Percentiles rank a stretch among this genome's conserved stretches.
Evolutionary conservation across 2,113 vertebrate species (phyloP).

Genomic region (Thunnus maccoyii): DNA sequence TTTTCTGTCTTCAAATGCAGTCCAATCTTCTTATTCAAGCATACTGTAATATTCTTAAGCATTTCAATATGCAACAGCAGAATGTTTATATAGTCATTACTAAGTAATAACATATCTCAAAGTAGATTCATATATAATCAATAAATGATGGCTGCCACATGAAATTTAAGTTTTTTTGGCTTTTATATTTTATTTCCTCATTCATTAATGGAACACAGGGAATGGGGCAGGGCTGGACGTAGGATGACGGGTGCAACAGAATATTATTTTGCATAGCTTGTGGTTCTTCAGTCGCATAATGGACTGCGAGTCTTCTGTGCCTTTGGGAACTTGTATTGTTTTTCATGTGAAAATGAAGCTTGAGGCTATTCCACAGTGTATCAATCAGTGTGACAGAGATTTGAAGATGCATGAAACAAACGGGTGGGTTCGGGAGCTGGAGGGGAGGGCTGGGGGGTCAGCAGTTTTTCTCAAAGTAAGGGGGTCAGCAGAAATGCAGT

Average conservation of each 20-base stretch:
- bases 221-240: neutral
- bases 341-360: constrained; percentile 77
- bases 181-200: constrained; percentile 64
- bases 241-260: constrained; percentile 28
- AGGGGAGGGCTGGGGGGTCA: constrained; percentile 41
- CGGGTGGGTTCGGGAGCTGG: constrained; percentile 28
- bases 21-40: constrained; percentile 15
- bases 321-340: constrained; percentile 53
- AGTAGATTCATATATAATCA: constrained; percentile 41
- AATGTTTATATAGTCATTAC: constrained; percentile 47
- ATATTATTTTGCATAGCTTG: constrained; percentile 58
- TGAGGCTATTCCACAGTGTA: constrained; percentile 77
- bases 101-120: constrained; percentile 23
- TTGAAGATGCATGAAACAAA: constrained; percentile 82
- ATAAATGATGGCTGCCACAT: constrained; percentile 54
- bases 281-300: constrained; percentile 59
- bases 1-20: neutral
- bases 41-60: constrained; percentile 13
- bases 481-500: constrained; percentile 79
- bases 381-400: constrained; percentile 81
- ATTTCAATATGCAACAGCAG: constrained; percentile 41
- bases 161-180: constrained; percentile 52
- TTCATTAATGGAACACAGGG: constrained; percentile 60
- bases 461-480: constrained; percentile 69
- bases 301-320: constrained; percentile 57